Conservation (phyloP, 2,797 vertebrate species). For the Choloepus didactylus region DNA sequence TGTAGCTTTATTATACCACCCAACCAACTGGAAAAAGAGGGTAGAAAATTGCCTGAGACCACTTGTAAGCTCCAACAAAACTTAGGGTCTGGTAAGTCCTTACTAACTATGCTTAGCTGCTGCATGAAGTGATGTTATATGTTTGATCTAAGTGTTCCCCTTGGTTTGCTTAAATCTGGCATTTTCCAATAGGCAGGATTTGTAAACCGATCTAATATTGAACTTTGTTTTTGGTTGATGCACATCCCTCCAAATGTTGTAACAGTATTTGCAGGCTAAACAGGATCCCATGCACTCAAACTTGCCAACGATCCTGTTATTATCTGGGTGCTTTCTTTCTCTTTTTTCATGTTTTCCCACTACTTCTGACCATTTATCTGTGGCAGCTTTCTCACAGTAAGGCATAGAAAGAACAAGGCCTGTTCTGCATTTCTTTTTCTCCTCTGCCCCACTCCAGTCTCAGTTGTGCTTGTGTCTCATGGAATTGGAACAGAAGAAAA, state of each 20-base stretch:
- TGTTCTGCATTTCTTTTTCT: conserved; percentile 8
- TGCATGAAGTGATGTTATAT: background rate
- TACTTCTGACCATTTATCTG: conserved; percentile 26
- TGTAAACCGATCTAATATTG: background rate
- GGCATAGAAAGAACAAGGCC: conserved; percentile 18
- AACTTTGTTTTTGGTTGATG: background rate
- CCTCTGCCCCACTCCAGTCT: background rate
- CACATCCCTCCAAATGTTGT: background rate
- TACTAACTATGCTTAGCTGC: background rate
- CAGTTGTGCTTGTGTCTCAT: conserved; percentile 36
- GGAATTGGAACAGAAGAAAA: conserved; percentile 55
- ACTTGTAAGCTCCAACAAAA: background rate
- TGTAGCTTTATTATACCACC: background rate
- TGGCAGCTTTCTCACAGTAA: conserved; percentile 24
- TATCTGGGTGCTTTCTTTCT: background rate
- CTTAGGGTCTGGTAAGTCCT: background rate
- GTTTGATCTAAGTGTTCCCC: background rate
- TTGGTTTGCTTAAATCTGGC: conserved; percentile 20
- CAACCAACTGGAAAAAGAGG: background rate
- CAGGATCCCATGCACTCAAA: background rate
- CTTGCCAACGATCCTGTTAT: rapidly evolving
- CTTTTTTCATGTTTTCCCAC: background rate
- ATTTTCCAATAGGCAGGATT: background rate
- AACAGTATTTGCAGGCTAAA: background rate
- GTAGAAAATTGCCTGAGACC: background rate